phyloP scores from a whole-genome alignment of 2,888 invertebrate species.

The Euclidia mi region DNA sequence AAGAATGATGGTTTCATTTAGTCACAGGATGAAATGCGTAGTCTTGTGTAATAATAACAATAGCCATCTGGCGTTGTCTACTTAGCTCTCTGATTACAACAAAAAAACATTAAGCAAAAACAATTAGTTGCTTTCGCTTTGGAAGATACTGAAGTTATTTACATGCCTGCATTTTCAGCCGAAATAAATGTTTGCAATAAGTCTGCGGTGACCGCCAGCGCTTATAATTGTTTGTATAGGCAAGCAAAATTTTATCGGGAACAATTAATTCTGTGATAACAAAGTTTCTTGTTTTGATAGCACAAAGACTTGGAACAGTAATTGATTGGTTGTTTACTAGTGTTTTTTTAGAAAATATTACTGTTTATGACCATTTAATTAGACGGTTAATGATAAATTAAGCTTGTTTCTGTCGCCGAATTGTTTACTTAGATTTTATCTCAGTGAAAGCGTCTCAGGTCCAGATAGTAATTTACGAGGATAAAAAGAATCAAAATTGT shows the following conservation, averaged over 20 bases:
- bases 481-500: conserved; percentile 45
- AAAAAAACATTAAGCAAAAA: conserved; percentile 85
- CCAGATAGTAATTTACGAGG: conserved; percentile 56
- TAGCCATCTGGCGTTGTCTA: conserved; percentile 71
- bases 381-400: conserved; percentile 14
- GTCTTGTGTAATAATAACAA: conserved; percentile 58
- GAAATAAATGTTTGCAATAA: conserved; percentile 82
- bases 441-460: conserved; percentile 28
- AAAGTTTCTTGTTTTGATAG: conserved; percentile 12
- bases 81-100: conserved; percentile 83
- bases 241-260: conserved; percentile 42
- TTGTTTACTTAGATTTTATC: conserved; percentile 6
- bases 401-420: neutral
- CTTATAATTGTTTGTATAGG: conserved; percentile 58
- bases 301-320: conserved; percentile 9
- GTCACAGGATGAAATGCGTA: conserved; percentile 59
- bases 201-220: conserved; percentile 64
- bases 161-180: conserved; percentile 72
- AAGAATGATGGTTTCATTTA: conserved; percentile 63
- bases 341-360: too few relatives aligned
- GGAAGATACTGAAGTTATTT: conserved; percentile 81
- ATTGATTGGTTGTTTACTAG: conserved; percentile 31
- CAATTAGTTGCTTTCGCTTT: conserved; percentile 85
- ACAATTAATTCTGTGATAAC: conserved; percentile 12
- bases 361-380: conserved; percentile 19